A percentile compares a stretch with the other conserved stretches of the same genome.
Conservation (phyloP, 2,888 invertebrate genomes). For the Cyrtodaria siliqua region DNA sequence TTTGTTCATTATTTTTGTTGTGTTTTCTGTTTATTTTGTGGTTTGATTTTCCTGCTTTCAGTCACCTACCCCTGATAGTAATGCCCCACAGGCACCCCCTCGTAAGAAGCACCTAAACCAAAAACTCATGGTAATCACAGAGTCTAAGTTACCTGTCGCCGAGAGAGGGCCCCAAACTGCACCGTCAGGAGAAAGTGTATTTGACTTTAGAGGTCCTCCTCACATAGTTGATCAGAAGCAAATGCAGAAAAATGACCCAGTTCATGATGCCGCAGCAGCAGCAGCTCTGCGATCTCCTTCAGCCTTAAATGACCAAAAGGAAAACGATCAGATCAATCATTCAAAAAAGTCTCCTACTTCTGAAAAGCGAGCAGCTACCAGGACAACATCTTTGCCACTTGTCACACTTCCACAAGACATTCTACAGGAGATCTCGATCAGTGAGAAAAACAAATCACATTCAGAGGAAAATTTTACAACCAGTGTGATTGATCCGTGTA, state of each 20-base stretch:
- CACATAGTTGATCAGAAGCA: slow-evolving; percentile 13
- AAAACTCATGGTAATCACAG: slow-evolving; percentile 19
- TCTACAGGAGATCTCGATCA: background rate
- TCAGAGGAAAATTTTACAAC: slow-evolving; percentile 36
- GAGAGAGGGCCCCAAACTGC: slow-evolving; percentile 21
- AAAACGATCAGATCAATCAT: too few relatives aligned
- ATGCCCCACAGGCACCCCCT: slow-evolving; percentile 57
- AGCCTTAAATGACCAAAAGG: too few relatives aligned
- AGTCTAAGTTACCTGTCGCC: background rate
- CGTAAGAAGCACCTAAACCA: slow-evolving; percentile 58
- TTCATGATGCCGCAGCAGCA: background rate
- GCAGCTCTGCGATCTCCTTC: too few relatives aligned
- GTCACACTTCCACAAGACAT: slow-evolving; percentile 34
- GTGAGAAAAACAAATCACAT: slow-evolving; percentile 21
- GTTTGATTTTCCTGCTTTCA: slow-evolving; percentile 70
- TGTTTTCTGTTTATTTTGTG: slow-evolving; percentile 65
- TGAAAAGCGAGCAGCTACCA: too few relatives aligned
- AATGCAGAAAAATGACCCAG: slow-evolving; percentile 1
- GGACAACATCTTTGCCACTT: slow-evolving; percentile 51
- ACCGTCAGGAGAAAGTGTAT: slow-evolving; percentile 10
- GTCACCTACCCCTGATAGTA: slow-evolving; percentile 65
- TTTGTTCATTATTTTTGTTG: too few relatives aligned
- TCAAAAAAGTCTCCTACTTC: too few relatives aligned
- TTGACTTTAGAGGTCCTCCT: slow-evolving; percentile 18
- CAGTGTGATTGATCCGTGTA: slow-evolving; percentile 27